Evolutionary conservation across 2,797 vertebrate genomes (phyloP).

Genomic region (Gymnocypris eckloni): DNA sequence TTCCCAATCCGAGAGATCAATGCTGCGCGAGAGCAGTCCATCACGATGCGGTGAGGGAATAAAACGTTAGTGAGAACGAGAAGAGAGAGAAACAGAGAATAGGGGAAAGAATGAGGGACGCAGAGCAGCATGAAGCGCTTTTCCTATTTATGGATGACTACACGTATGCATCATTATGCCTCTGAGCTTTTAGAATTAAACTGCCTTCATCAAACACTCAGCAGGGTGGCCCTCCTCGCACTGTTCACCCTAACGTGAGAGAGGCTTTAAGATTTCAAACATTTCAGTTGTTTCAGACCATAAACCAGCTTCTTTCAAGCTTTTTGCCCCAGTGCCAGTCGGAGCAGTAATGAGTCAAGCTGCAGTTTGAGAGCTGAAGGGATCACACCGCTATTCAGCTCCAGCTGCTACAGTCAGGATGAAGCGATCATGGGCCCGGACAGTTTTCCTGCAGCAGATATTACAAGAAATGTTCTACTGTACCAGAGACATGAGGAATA

Average conservation of each 20-base stretch:
- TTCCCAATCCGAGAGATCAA: constrained; percentile 19
- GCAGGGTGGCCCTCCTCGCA: constrained; percentile 46
- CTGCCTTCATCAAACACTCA: constrained; percentile 52
- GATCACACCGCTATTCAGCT: constrained; percentile 38
- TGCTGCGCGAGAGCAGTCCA: not conserved
- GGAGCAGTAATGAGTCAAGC: constrained; percentile 43
- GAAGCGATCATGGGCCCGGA: constrained; percentile 6
- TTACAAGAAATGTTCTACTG: not conserved
- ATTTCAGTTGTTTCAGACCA: constrained; percentile 51
- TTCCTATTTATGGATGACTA: constrained; percentile 36
- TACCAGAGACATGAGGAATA: not conserved
- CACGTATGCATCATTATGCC: constrained; percentile 50
- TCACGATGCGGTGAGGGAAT: not conserved
- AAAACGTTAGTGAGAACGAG: constrained; percentile 37
- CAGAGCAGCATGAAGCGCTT: constrained; percentile 40
- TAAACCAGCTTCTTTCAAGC: constrained; percentile 43
- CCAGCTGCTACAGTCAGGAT: constrained; percentile 30
- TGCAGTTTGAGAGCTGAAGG: constrained; percentile 20
- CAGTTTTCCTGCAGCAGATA: constrained; percentile 15
- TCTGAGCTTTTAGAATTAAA: constrained; percentile 55
- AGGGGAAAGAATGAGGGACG: constrained; percentile 20
- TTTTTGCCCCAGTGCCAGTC: constrained; percentile 37
- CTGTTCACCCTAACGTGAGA: constrained; percentile 42
- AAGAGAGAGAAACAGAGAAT: constrained; percentile 23
- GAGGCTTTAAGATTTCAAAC: constrained; percentile 52